Evolutionary conservation across 2,113 vertebrate genomes (phyloP).

Genomic region (Parotia lawesii): DNA sequence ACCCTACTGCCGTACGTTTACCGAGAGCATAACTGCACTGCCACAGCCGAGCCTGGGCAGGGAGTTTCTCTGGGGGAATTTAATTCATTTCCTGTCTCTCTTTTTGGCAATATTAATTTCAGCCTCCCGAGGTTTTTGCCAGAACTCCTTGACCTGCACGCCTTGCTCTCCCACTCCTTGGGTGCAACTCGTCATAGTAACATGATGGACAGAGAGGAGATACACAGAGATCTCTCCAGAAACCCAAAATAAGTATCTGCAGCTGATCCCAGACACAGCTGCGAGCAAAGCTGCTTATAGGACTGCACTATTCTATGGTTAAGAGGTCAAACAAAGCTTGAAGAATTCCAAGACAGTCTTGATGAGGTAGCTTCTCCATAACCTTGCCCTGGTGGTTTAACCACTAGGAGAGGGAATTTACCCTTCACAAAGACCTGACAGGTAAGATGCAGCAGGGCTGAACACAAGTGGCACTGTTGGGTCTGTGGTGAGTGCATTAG

Average conservation of each 20-base stretch:
- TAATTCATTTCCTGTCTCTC: rapidly evolving
- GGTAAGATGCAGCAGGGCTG: neutral
- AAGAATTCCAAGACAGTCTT: neutral
- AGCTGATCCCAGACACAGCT: neutral
- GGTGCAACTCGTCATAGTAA: rapidly evolving
- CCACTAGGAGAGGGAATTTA: neutral
- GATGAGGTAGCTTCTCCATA: neutral
- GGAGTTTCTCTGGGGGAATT: neutral
- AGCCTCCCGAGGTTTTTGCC: neutral
- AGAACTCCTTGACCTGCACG: neutral
- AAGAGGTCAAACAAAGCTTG: neutral
- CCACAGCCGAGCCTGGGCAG: rapidly evolving
- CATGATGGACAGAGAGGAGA: neutral
- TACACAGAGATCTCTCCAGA: neutral
- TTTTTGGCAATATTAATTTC: neutral
- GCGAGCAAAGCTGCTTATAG: neutral
- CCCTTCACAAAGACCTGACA: neutral
- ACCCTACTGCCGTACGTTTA: too few species aligned
- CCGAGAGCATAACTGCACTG: neutral
- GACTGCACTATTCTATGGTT: neutral
- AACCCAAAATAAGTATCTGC: neutral
- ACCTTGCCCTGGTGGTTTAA: neutral
- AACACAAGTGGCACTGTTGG: neutral
- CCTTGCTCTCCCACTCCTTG: neutral
- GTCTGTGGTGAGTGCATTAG: neutral